phyloP scores from a whole-genome alignment of 2,888 invertebrate species.

The Caenorhabditis virilis region DNA sequence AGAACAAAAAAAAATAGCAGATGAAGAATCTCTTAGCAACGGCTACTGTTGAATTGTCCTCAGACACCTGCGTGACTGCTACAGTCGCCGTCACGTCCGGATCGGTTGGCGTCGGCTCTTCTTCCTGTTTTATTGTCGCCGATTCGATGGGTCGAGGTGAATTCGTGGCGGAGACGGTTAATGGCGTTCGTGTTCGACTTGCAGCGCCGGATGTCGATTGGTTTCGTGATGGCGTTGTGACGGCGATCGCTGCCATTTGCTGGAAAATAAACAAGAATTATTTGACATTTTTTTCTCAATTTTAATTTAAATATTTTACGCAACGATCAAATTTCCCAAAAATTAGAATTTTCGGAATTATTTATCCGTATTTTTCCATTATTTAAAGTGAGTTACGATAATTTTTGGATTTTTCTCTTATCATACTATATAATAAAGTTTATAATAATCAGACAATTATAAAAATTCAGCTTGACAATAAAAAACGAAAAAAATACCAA shows the following conservation, averaged over 20 bases:
- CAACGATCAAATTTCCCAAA: neutral
- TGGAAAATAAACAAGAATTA: constrained; percentile 6
- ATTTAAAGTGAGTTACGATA: too few species aligned
- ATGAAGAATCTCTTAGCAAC: constrained; percentile 21
- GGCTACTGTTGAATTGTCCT: constrained; percentile 42
- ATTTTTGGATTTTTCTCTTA: too few species aligned
- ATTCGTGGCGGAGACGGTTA: constrained; percentile 38
- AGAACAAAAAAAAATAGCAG: neutral
- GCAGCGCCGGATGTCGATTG: constrained; percentile 39
- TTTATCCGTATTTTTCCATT: neutral
- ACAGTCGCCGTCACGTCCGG: constrained; percentile 6
- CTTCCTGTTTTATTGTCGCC: neutral
- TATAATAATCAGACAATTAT: too few species aligned
- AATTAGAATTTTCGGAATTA: neutral
- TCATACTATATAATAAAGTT: too few species aligned
- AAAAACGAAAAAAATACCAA: too few species aligned
- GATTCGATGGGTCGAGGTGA: constrained; percentile 34
- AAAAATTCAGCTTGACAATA: too few species aligned
- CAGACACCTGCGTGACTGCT: constrained; percentile 12
- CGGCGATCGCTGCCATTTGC: constrained; percentile 24
- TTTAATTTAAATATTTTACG: too few species aligned
- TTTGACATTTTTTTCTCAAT: neutral
- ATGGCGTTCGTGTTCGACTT: constrained; percentile 40
- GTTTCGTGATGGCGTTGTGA: constrained; percentile 44
- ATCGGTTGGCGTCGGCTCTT: constrained; percentile 10